Percentiles rank a stretch among this genome's conserved stretches.
phyloP scores from a whole-genome alignment of 1,140 invertebrate genomes.

The Listronotus bonariensis region DNA sequence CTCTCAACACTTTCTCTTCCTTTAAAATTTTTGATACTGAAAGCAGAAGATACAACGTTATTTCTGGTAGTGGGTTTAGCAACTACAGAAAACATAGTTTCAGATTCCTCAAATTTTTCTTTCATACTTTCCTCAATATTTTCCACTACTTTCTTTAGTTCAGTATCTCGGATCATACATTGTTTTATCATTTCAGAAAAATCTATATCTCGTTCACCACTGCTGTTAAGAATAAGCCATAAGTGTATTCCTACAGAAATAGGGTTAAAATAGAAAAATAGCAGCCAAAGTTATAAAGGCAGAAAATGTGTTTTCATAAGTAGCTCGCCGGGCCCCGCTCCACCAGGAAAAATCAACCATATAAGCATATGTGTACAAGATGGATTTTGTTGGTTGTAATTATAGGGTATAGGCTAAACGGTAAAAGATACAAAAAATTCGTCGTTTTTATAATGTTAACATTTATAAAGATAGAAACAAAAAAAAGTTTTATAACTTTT shows the following conservation, averaged over 20 bases:
- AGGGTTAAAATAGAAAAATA: neutral
- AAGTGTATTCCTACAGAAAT: constrained; percentile 9
- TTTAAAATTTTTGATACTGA: constrained; percentile 5
- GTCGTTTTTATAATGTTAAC: no score
- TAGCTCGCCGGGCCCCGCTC: no score
- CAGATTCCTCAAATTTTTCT: constrained; percentile 4
- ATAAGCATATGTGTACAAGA: no score
- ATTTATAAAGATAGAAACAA: no score
- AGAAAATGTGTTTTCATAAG: no score
- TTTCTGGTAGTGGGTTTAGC: neutral
- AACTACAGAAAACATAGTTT: constrained; percentile 17
- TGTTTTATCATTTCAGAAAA: constrained; percentile 11
- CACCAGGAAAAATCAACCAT: no score
- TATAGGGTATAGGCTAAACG: no score
- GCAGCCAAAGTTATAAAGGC: no score
- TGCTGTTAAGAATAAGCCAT: constrained; percentile 16
- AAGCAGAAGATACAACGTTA: neutral
- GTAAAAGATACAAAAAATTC: no score
- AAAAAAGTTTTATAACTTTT: no score
- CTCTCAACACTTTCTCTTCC: neutral
- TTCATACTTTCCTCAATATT: neutral
- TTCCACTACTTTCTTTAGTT: constrained; percentile 7
- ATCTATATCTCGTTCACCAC: constrained; percentile 4
- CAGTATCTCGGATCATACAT: neutral
- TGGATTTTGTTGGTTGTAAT: no score